These are phyloP conservation scores for Xestia ashworthii DNA, from an alignment of 2,888 invertebrate genomes.

Conservation along the genomic window DNA sequence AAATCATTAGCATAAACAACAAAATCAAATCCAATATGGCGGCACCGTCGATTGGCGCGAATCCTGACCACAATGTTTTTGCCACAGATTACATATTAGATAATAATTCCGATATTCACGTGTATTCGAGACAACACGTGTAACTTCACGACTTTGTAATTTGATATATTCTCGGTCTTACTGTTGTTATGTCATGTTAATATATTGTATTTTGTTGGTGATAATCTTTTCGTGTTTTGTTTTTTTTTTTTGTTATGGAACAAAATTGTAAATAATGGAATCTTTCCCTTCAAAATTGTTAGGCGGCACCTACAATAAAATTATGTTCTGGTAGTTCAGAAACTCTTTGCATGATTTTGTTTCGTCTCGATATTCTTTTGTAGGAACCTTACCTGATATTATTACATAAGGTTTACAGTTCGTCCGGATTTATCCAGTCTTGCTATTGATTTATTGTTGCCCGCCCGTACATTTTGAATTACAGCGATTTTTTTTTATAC, in stretches of 20 bases:
- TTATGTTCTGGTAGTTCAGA: background rate
- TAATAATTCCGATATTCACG: constrained; percentile 51
- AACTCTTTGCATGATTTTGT: background rate
- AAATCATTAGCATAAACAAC: background rate
- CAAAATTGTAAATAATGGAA: background rate
- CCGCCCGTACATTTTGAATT: background rate
- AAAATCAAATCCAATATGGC: constrained; percentile 30
- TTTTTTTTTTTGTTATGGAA: background rate
- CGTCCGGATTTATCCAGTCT: background rate
- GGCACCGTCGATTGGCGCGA: constrained; percentile 39
- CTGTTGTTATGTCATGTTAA: constrained; percentile 11
- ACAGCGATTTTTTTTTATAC: background rate
- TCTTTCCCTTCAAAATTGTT: background rate
- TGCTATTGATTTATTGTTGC: background rate
- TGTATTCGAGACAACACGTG: constrained; percentile 20
- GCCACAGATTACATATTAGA: constrained; percentile 50
- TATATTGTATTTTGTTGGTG: constrained; percentile 2
- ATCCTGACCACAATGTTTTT: constrained; percentile 51
- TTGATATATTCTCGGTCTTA: constrained; percentile 28
- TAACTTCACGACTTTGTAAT: constrained; percentile 37
- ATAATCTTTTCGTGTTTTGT: background rate
- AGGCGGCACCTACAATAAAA: too few species aligned
- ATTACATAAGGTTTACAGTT: background rate
- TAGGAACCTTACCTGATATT: background rate
- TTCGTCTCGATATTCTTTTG: background rate